Evolutionary conservation across 2,113 vertebrate species (phyloP).

Genomic region (Nibea coibor): DNA sequence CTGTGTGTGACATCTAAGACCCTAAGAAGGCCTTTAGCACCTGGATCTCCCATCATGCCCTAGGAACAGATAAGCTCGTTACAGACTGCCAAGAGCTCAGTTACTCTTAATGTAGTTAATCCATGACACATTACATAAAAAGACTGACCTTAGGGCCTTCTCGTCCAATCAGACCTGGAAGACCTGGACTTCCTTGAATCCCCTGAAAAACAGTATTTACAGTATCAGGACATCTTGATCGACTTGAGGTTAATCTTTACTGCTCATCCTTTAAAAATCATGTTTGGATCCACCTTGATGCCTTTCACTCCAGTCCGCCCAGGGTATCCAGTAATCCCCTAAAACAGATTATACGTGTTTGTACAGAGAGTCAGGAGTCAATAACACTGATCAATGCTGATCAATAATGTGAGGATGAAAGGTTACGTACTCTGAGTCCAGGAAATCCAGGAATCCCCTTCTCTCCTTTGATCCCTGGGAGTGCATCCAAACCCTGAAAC

Average conservation of each 20-base stretch:
- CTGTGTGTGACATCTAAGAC: constrained; percentile 11
- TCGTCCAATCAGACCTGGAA: constrained; percentile 80
- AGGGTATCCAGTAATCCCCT: constrained; percentile 82
- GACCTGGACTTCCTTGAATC: constrained; percentile 65
- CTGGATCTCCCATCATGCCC: constrained; percentile 76
- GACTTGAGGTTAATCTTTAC: too few relatives aligned
- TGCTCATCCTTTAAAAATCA: too few relatives aligned
- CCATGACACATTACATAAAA: not conserved
- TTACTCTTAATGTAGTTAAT: not conserved
- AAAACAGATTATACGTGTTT: constrained; percentile 25
- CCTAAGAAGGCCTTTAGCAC: constrained; percentile 64
- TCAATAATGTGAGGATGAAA: not conserved
- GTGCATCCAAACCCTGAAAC: constrained; percentile 68
- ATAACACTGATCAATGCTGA: not conserved
- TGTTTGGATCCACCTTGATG: constrained; percentile 50
- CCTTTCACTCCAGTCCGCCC: constrained; percentile 65
- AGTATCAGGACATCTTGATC: too few relatives aligned
- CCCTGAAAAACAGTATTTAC: constrained; percentile 62
- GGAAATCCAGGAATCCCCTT: constrained; percentile 78
- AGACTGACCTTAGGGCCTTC: constrained; percentile 77
- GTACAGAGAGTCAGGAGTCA: too few relatives aligned
- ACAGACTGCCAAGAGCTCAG: not conserved
- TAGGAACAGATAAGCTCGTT: constrained; percentile 32
- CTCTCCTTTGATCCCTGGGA: constrained; percentile 75
- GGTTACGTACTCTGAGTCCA: constrained; percentile 72